Conservation (phyloP, 2,113 vertebrate species). For the Phoenicopterus ruber region DNA sequence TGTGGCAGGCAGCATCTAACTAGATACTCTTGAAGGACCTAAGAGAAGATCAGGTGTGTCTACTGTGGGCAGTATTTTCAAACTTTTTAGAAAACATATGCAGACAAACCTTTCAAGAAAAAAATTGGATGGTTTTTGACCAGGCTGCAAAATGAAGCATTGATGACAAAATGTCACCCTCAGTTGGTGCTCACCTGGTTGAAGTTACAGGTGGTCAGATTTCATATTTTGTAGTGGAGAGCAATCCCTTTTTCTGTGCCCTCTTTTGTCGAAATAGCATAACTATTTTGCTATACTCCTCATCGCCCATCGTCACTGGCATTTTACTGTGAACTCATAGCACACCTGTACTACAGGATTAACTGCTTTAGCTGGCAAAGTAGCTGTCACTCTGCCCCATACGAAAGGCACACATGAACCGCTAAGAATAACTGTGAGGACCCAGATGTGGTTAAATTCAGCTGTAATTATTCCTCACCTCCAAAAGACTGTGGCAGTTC, state of each 20-base stretch:
- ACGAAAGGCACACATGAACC: background rate
- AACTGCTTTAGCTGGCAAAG: background rate
- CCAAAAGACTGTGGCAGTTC: background rate
- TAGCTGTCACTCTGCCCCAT: fast-evolving
- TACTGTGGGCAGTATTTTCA: background rate
- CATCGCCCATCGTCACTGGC: no score
- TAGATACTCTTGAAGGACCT: background rate
- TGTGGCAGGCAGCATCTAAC: background rate
- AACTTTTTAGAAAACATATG: background rate
- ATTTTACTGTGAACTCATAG: background rate
- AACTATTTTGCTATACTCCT: background rate
- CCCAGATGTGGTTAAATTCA: background rate
- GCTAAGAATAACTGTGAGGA: background rate
- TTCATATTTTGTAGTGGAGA: background rate
- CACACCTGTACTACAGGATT: background rate
- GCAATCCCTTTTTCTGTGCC: background rate
- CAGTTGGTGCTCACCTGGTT: background rate
- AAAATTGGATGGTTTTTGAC: background rate
- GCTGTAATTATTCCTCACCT: background rate
- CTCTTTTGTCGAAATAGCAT: background rate
- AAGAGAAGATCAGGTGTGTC: background rate
- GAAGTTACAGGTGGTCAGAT: background rate
- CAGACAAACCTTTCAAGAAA: background rate
- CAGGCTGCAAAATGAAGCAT: background rate
- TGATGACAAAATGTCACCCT: background rate